These are phyloP conservation scores for Tinea pellionella DNA, from an alignment of 2,888 invertebrate species.

Conservation along the genomic window DNA sequence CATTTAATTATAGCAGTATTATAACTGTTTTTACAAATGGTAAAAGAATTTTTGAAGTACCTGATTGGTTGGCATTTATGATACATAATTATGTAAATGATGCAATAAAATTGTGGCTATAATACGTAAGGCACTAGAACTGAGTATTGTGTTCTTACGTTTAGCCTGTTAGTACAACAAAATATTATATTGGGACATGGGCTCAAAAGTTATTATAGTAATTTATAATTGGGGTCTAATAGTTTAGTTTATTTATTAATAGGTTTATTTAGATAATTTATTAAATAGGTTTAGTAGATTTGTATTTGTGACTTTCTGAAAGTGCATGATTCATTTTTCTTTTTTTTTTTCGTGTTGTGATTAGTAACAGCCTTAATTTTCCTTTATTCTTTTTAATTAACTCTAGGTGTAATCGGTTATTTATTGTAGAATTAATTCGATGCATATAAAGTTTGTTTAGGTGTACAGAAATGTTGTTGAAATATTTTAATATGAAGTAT, in stretches of 20 bases:
- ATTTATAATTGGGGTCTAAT: too few relatives aligned
- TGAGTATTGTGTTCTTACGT: not conserved
- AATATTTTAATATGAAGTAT: not conserved
- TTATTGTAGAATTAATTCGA: not conserved
- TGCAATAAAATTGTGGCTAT: not conserved
- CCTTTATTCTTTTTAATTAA: too few relatives aligned
- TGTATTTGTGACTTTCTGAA: not conserved
- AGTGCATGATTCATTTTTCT: not conserved
- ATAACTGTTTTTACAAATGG: not conserved
- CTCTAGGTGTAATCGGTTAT: too few relatives aligned
- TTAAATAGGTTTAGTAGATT: too few relatives aligned
- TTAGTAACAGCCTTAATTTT: too few relatives aligned
- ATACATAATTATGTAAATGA: not conserved
- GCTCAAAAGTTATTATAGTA: not conserved
- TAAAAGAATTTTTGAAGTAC: not conserved
- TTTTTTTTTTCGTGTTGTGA: too few relatives aligned
- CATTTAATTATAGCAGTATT: not conserved
- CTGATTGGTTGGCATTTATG: conserved; percentile 1
- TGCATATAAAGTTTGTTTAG: not conserved
- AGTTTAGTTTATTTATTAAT: too few relatives aligned
- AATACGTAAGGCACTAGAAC: not conserved
- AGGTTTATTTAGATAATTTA: too few relatives aligned
- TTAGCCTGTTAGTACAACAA: not conserved
- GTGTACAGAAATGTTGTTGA: not conserved
- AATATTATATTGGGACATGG: not conserved